Evolutionary conservation across 1,140 invertebrate species (phyloP), one percentile per base, ranked within the genome.

Genomic region (Papilio dardanus): DNA sequence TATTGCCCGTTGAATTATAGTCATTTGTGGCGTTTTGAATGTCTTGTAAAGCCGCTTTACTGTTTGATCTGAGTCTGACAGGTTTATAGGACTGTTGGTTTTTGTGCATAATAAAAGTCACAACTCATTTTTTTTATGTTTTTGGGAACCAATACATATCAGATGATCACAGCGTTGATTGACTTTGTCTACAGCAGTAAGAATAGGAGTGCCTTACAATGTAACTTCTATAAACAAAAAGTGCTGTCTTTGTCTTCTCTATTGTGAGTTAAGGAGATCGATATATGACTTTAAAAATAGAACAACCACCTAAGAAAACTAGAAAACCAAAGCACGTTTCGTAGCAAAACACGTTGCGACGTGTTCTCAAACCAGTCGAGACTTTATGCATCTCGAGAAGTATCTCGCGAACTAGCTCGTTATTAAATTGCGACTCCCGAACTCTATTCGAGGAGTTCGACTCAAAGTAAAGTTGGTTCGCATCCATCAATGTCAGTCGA

Each of bases 1-100:
- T 62, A 62, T 62, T 62, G 54, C 10, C 10, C 54, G 54, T 62
- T 62, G 54, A 62, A 62, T 62, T 62, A 62, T 62, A 62, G 54
- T 28, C 54, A 62, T 62, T 3, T 62, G 24, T 62, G 24, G 3
- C 54, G 24, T 62, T 62, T 62, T 62, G 54, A 62, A 28, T 54
- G 42, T 12, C 24, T 62, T 30, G 8, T 62, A 62, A 62, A 62
- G 21, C 24, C 54, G 54, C 54, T 62, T 62, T 30, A 62, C 10
- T 0, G 10, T 12, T 62, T 28, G 21, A 24, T 58, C 28, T 28
- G 54, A 28, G 24, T 28, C 14, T 28, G 54, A 62, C 24, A 62
- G 24, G 5, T 28, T 62, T 62, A 62, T 14, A 14, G 24, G 10
- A 21, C 30, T 12, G 24, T 30, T 28, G 10, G 54, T 30, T 62